Evolutionary conservation across 2,113 vertebrate species (phyloP).

Genomic region (Rhipidura dahli): DNA sequence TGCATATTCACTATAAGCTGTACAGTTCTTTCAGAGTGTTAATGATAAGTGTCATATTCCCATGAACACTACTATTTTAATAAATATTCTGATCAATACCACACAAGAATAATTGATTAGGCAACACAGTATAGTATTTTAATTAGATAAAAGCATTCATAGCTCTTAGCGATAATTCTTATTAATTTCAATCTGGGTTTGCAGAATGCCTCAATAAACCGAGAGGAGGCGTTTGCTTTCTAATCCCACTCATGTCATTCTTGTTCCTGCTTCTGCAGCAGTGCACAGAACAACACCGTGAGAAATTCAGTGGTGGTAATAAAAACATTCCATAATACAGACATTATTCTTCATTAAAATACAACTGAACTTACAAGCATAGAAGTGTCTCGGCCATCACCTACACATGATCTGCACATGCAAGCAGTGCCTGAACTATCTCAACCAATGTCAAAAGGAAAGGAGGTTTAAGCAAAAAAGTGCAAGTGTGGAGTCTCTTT

Average conservation of each 20-base stretch:
- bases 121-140: background rate
- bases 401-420: background rate
- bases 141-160: background rate
- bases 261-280: background rate
- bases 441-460: background rate
- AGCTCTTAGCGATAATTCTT: background rate
- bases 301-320: background rate
- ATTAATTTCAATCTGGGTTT: background rate
- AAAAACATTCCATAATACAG: background rate
- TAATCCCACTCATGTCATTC: background rate
- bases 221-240: background rate
- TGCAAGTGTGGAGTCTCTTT: background rate
- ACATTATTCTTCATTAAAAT: background rate
- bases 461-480: background rate
- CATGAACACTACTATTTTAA: background rate
- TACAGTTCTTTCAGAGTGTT: background rate
- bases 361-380: background rate
- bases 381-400: background rate
- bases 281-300: accelerated
- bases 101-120: background rate
- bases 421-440: background rate
- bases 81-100: background rate
- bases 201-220: background rate
- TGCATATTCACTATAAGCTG: background rate
- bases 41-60: background rate